Percentiles rank a stretch among this genome's conserved stretches.
These are phyloP conservation scores for Amphimallon solstitiale DNA, from an alignment of 2,888 invertebrate species.

Conservation along the genomic window DNA sequence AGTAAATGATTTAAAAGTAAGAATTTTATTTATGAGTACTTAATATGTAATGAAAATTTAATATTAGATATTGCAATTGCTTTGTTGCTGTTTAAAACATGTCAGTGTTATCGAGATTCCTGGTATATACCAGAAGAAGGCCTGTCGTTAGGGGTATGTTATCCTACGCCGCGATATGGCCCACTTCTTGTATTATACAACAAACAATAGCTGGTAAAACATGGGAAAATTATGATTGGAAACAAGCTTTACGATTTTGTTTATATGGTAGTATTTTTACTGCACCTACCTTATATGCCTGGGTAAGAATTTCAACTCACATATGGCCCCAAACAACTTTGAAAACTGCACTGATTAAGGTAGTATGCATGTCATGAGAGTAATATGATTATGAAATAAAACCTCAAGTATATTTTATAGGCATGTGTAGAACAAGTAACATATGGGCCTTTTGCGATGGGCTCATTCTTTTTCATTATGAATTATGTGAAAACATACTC, in stretches of 20 bases:
- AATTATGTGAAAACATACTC: conserved; percentile 68
- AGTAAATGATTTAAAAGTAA: too few species aligned
- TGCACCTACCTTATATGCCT: conserved; percentile 82
- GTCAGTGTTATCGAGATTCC: too few species aligned
- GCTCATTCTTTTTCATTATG: conserved; percentile 70
- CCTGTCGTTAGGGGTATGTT: conserved; percentile 74
- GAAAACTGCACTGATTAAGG: conserved; percentile 78
- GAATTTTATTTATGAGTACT: too few species aligned
- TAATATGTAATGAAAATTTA: too few species aligned
- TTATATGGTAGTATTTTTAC: conserved; percentile 84
- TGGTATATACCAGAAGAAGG: conserved; percentile 62
- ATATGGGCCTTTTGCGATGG: conserved; percentile 70
- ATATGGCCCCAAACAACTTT: conserved; percentile 80
- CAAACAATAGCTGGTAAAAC: conserved; percentile 75
- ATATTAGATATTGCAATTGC: too few species aligned
- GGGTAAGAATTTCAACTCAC: conserved; percentile 79
- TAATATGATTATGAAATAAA: background rate
- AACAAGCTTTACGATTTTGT: conserved; percentile 76
- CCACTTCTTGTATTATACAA: conserved; percentile 76
- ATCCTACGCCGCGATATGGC: conserved; percentile 78
- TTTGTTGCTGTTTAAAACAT: too few species aligned
- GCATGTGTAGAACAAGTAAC: conserved; percentile 69
- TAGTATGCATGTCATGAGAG: too few species aligned
- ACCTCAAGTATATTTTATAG: conserved; percentile 50
- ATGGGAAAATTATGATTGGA: conserved; percentile 75